These are phyloP conservation scores for Cnemophilus loriae DNA, from an alignment of 2,113 vertebrate genomes.

Conservation along the genomic window DNA sequence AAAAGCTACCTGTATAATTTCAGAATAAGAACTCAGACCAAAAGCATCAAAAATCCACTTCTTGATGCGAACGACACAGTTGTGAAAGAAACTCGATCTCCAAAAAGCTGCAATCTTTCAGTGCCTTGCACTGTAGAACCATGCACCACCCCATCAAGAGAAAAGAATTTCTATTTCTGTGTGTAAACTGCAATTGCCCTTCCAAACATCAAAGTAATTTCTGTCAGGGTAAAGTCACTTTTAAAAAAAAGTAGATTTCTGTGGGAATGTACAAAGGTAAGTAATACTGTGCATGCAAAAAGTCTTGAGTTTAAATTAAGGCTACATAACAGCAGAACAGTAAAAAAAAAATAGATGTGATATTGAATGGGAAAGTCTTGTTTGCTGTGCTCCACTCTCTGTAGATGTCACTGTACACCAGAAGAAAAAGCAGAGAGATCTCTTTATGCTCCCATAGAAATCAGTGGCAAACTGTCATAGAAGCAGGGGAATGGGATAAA, in stretches of 20 bases:
- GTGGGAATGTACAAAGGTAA: neutral
- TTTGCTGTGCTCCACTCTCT: neutral
- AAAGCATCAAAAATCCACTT: neutral
- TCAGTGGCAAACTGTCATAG: neutral
- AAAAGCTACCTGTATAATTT: neutral
- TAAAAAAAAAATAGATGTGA: neutral
- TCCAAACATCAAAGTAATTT: neutral
- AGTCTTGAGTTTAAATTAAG: neutral
- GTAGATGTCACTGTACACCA: slow-evolving; percentile 57
- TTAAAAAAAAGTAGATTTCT: neutral
- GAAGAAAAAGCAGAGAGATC: neutral
- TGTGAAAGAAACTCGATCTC: neutral
- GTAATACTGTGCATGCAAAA: neutral
- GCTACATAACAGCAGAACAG: neutral
- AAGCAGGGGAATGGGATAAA: neutral
- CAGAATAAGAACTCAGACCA: neutral
- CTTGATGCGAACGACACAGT: neutral
- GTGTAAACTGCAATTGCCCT: neutral
- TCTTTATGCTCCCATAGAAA: neutral
- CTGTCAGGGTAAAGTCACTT: neutral
- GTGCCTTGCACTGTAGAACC: neutral
- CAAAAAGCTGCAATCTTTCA: neutral
- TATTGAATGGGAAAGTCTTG: neutral
- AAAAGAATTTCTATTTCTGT: neutral
- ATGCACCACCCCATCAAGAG: neutral